These are phyloP conservation scores for Indicator indicator DNA, from an alignment of 2,113 vertebrate species.

Conservation along the genomic window DNA sequence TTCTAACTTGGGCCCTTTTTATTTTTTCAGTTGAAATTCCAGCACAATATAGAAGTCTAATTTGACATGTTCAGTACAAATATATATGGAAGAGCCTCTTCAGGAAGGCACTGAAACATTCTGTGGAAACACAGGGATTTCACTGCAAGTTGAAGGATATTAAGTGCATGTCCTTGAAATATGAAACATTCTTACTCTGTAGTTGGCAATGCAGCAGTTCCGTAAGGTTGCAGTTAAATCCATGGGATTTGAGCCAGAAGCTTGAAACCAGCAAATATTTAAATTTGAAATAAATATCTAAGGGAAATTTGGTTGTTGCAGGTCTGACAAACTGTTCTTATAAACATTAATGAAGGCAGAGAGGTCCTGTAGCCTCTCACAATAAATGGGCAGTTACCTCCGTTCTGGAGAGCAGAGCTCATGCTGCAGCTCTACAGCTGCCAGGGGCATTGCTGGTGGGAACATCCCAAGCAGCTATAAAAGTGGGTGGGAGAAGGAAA, in stretches of 20 bases:
- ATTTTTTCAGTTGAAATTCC: not conserved
- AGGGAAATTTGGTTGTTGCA: not conserved
- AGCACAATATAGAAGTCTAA: not conserved
- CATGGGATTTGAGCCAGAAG: not conserved
- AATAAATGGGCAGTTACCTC: not conserved
- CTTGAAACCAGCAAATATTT: not conserved
- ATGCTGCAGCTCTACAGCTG: not conserved
- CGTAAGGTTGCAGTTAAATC: not conserved
- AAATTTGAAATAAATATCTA: not conserved
- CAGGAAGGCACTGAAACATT: not conserved
- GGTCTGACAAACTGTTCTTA: not conserved
- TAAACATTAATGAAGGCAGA: not conserved
- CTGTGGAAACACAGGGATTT: not conserved
- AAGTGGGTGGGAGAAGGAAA: not conserved
- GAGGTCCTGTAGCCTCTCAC: accelerated
- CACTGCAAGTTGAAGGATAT: not conserved
- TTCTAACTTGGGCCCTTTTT: not conserved
- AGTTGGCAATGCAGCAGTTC: not conserved
- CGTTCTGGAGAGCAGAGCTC: not conserved
- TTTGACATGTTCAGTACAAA: not conserved
- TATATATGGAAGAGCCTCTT: not conserved
- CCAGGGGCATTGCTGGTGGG: not conserved
- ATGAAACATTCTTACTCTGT: not conserved
- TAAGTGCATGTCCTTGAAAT: not conserved
- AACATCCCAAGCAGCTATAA: not conserved